Evolutionary conservation across 2,113 vertebrate species (phyloP), one percentile per base, ranked within the genome.

Genomic region (Megalops atlanticus): DNA sequence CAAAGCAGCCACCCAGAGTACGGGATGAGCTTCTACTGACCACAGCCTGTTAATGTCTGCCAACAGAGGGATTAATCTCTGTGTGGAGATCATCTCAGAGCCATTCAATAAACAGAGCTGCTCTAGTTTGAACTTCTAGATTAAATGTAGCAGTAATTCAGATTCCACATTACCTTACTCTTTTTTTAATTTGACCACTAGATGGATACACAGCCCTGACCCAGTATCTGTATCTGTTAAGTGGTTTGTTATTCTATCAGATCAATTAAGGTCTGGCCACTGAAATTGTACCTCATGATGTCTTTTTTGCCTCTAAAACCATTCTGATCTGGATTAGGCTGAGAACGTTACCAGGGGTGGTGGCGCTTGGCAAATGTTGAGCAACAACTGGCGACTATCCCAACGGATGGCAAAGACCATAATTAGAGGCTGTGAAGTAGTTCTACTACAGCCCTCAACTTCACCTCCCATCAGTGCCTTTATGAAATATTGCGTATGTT

Each of bases 301-400:
- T 58, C 52, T n/a, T 15, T 58, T 18, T n/a, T n/a, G 4, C 4
- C 52, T n/a, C 21, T 58, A 4, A 58, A 6, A 18, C 21, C 52
- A 6, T 58, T 58, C 52, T 64, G 58, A 64, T 64, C 58, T 64
- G 31, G 31, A 64, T 27, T 64, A 27, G 58, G 58, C 58, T 27
- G 24, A 64, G 58, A n/a, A 64, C n/a, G 31, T 64, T 64, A 64
- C 58, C 58, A 64, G 58, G 58, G 58, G 58, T 64, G 58, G 31
- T 64, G 58, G 58, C 58, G 31, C 24, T 64, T 64, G 58, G 58
- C 24, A 31, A 64, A n/a, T n/a, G 31, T 64, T 64, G 58, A 64
- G 58, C 58, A 64, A 64, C 58, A 27, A 27, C 31, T 64, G 58
- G 58, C 58, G 31, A 64, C 6, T 64, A n/a, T 64, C 58, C 58